Evolutionary conservation across 64 coral and sea anemone species (phyloP).

Genomic region (Montipora cactus): DNA sequence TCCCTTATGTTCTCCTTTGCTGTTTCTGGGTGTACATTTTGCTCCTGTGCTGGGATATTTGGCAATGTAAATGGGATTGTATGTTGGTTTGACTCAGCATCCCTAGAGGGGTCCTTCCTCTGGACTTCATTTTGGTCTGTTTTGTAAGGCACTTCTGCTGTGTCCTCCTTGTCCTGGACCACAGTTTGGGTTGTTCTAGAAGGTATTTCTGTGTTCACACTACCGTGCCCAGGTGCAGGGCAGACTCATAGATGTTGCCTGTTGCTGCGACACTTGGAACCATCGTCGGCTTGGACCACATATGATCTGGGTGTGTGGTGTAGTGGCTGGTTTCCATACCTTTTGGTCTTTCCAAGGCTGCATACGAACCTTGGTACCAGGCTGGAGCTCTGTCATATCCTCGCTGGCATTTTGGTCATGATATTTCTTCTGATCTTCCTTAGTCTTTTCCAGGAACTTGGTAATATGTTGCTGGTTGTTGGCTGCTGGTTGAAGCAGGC

Average conservation of each 20-base stretch:
- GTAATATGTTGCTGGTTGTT: not conserved
- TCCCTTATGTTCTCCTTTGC: not conserved
- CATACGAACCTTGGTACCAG: conserved; percentile 2
- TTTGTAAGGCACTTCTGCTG: too few relatives aligned
- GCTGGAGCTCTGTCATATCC: not conserved
- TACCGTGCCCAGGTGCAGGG: not conserved
- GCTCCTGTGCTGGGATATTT: not conserved
- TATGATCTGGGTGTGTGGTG: conserved; percentile 56
- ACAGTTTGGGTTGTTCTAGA: too few relatives aligned
- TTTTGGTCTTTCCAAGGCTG: not conserved
- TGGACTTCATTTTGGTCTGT: too few relatives aligned
- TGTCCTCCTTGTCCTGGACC: not conserved
- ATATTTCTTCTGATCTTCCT: not conserved
- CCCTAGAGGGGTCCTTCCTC: too few relatives aligned
- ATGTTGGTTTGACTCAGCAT: too few relatives aligned
- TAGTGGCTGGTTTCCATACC: conserved; percentile 30
- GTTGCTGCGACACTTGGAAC: not conserved
- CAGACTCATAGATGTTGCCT: conserved; percentile 27
- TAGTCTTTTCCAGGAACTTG: not conserved
- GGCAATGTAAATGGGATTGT: not conserved
- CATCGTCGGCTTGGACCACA: conserved; percentile 14
- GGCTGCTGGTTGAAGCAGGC: not conserved
- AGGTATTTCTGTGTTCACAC: not conserved
- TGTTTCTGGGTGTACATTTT: not conserved
- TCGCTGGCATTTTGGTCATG: not conserved